A percentile compares a stretch with the other conserved stretches of the same genome.
These are phyloP conservation scores for Sceloporus tristichus DNA, from an alignment of 2,113 vertebrate genomes.

Conservation along the genomic window DNA sequence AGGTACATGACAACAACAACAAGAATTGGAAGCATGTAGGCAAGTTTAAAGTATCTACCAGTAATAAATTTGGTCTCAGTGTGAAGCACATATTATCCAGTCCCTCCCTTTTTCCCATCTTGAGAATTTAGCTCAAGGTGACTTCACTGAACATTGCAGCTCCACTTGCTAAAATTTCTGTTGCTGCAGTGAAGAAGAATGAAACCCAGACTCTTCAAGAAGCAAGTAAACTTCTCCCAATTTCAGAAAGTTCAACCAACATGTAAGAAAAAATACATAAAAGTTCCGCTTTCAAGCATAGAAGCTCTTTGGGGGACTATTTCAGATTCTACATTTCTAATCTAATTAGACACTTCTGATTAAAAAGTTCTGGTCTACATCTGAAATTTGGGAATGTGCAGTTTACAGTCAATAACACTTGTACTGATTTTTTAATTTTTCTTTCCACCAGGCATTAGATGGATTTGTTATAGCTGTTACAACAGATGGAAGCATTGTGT, in stretches of 20 bases:
- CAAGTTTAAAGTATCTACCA: neutral
- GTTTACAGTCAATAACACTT: neutral
- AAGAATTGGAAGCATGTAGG: neutral
- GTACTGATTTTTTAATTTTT: neutral
- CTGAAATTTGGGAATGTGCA: neutral
- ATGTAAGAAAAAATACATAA: neutral
- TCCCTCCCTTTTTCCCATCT: too few relatives aligned
- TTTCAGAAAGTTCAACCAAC: neutral
- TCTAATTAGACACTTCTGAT: neutral
- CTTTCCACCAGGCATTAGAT: slow-evolving; percentile 79
- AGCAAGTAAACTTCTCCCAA: neutral
- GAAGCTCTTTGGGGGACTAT: neutral
- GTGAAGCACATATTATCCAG: neutral
- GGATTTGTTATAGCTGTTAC: slow-evolving; percentile 85
- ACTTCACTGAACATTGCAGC: neutral
- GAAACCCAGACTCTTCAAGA: neutral
- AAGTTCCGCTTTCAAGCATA: neutral
- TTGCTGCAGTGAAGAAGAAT: neutral
- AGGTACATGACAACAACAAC: too few relatives aligned
- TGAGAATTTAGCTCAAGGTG: too few relatives aligned
- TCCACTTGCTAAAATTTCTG: neutral
- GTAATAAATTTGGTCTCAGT: neutral
- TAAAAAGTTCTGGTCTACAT: neutral
- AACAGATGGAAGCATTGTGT: slow-evolving; percentile 84
- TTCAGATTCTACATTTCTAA: neutral